Base-by-base conservation (phyloP, 1,140 invertebrate species). In the Eupristina koningsbergeri region DNA sequence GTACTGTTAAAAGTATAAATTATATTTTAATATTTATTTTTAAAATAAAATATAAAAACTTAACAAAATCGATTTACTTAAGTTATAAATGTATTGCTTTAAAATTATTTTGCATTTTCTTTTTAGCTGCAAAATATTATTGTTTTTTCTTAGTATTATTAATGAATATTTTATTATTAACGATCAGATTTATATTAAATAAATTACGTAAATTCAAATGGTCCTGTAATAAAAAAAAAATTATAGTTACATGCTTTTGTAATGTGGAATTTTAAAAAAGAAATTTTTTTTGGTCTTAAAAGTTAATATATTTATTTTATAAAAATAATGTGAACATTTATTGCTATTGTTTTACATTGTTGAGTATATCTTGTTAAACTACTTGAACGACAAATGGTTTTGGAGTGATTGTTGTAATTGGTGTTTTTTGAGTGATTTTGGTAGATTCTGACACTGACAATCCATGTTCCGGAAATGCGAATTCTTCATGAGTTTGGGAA, bases 401-500 rank as follows among this genome's bases (percentile, higher is more conserved):
- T 39, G 81, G 6, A n/a, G 81, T 5, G 34, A 22, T 53, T 41
- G 61, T 76, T 29, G 63, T n/a, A 36, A 41, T 19, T 45, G 64
- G 31, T 61, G 63, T 78, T 71, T 77, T 63, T 71, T 77, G 63
- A 41, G 7, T 78, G 6, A 78, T 15, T 83, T 84, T 84, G 31
- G 50, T 39, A 36, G 82, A 36, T 84, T 75, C 78, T 50, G 75
- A 84, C 19, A 47, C 78, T 67, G 71, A 5, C 31, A 80, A 17
- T 15, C 50, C 31, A 5, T 80, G 74, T 81, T 81, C 73, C 39
- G 84, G 64, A n/a, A 81, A 81, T 3, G 29, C 84, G 29, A 77
- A 71, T 34, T 85, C 77, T 85, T 85, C 84, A 17, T 81, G 79
- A 36, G n/a, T 81, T 71, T 85, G 50, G 0, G 84, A 77, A 69